Base-by-base conservation (phyloP, 2,113 vertebrate species). In the Phyllostomus hastatus region DNA sequence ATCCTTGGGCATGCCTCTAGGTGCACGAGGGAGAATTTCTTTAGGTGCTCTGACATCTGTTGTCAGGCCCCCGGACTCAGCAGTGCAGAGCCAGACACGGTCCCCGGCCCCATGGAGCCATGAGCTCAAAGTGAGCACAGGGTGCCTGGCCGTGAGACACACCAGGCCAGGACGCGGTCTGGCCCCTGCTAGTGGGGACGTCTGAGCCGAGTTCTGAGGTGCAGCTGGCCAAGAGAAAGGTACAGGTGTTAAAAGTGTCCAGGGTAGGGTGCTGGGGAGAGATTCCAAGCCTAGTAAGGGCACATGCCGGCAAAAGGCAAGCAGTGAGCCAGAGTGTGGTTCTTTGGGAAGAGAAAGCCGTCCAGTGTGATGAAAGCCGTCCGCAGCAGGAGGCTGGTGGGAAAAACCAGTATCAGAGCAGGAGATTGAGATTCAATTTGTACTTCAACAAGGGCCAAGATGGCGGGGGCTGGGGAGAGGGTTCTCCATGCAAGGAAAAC, bases 321-420 rank as follows among this genome's bases (percentile, higher is more conserved):
- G 61, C 33, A 1, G 41, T 1, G 41, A 64, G 33, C 24, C 28
- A 1, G 22, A 4, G 26, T 0, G 2, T 1, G 8, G 54, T 2
- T 17, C 46, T 19, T 33, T 10, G 12, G 61, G 38, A 33, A 33
- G 28, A 59, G 11, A 61, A 57, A 31, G 17, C 15, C 1, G 64
- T 3, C 26, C 2, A 1, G 6, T 1, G 7, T 10, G 22, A 61
- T n/a, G 0, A 43, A 64, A 22, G 6, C 1, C 16, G 4, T 41
- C 38, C 38, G 28, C 12, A 22, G 10, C 3, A 33, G 9, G 64
- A n/a, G 5, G 12, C 1, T 2, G 0, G 82, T 17, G 11, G 7
- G 11, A 1, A 52, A 28, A 28, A 17, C 70, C 12, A 6, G 43
- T 10, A 15, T 33, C 31, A 3, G 12, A 11, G 33, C 2, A 17